Evolutionary conservation across 2,797 vertebrate species (phyloP), one percentile per base, ranked within the genome.

Genomic region (Delichon dasypus): DNA sequence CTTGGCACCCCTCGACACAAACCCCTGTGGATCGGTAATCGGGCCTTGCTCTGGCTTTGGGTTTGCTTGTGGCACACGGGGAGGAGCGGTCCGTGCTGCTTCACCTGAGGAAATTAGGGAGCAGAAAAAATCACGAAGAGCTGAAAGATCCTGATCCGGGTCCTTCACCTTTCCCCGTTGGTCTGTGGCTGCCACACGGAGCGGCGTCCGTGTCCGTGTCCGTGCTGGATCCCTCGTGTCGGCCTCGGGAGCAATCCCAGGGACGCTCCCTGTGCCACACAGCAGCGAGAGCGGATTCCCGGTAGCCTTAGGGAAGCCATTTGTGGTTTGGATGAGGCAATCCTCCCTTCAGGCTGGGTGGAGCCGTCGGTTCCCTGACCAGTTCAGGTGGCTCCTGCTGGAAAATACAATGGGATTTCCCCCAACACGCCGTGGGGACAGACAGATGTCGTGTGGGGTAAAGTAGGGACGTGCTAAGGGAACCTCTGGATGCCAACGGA

Each of bases 51-150:
- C 64, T 4, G 0, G 4, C 1, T 2, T 53, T 27, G 64, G 6
- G 21, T 83, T 62, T 45, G 21, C 23, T 36, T 1, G 0, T 29
- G 47, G n/a, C 13, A 3, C 26, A 2, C 1, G 0, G 0, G 1
- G 67, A 88, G 48, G 22, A 85, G 72, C 26, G 22, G 36, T 27
- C 54, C 16, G 0, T 30, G 44, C 26, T 58, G 44, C 61, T 44
- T 73, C 34, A 23, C 58, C 45, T 5, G 2, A 32, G 45, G 55
- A 58, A 54, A 10, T 2, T 12, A 4, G 7, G 7, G 7, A 2
- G 38, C 11, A 38, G 8, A 21, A 55, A 42, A 42, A 57, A 9
- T 11, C 5, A 11, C 1, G 2, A n/a, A 30, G 29, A 42, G 34
- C 9, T 58, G 26, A 32, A 34, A 50, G 53, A 16, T 66, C 7